Evolutionary conservation across 2,797 vertebrate genomes (phyloP).

Genomic region (Gambelia wislizenii): DNA sequence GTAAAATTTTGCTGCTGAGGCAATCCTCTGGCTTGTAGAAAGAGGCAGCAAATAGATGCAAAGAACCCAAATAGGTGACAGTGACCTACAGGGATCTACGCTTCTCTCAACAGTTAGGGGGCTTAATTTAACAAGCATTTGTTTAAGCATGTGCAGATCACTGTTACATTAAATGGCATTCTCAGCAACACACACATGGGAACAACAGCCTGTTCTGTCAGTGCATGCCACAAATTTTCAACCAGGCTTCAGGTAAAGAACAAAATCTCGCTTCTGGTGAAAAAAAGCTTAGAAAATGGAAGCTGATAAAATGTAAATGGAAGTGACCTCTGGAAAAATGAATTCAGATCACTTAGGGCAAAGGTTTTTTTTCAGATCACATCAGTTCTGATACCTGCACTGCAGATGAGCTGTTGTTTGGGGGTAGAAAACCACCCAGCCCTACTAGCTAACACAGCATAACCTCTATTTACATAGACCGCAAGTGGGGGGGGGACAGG

Average conservation of each 20-base stretch:
- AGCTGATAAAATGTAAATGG: constrained; percentile 36
- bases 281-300: constrained; percentile 17
- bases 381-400: background rate
- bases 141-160: constrained; percentile 5
- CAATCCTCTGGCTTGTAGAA: background rate
- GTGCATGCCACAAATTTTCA: constrained; percentile 35
- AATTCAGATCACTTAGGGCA: constrained; percentile 2
- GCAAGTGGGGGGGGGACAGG: too few species aligned
- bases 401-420: constrained; percentile 6
- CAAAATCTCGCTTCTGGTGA: constrained; percentile 15
- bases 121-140: constrained; percentile 36
- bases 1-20: constrained; percentile 13
- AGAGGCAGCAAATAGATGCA: constrained; percentile 1
- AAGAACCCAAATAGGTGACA: constrained; percentile 26
- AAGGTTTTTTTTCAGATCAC: constrained; percentile 43
- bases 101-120: constrained; percentile 6
- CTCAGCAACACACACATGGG: background rate
- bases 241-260: constrained; percentile 10
- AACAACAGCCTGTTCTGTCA: constrained; percentile 18
- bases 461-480: background rate
- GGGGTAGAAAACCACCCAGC: background rate
- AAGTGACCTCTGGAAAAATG: constrained; percentile 10
- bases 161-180: constrained; percentile 18
- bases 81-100: constrained; percentile 15
- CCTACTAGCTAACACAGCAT: background rate